These are phyloP conservation scores for Apistogramma diplotaenia DNA, from an alignment of 2,113 vertebrate species.

Conservation along the genomic window DNA sequence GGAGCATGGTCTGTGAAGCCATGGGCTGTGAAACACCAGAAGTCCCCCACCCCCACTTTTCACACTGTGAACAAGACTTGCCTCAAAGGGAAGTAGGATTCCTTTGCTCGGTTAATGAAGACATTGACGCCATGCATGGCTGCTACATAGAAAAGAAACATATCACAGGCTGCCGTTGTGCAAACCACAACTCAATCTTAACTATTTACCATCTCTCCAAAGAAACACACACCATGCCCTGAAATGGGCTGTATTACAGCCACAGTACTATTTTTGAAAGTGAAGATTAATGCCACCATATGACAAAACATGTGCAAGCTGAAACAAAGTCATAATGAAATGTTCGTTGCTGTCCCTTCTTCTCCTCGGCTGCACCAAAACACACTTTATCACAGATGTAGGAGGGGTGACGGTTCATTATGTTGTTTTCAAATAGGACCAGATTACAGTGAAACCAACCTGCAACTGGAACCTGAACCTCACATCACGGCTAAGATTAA, in stretches of 20 bases:
- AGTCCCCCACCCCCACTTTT: conserved; percentile 39
- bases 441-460: conserved; percentile 39
- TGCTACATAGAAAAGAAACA: conserved; percentile 16
- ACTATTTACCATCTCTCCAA: not conserved
- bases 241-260: not conserved
- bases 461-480: not conserved
- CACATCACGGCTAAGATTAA: not conserved
- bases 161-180: not conserved
- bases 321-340: not conserved
- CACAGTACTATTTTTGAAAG: not conserved
- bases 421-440: conserved; percentile 8
- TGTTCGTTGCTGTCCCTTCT: not conserved
- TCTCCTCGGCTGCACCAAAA: not conserved
- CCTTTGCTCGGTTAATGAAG: conserved; percentile 58
- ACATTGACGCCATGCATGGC: not conserved
- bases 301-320: not conserved
- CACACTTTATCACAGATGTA: not conserved
- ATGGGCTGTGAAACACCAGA: conserved; percentile 53
- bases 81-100: conserved; percentile 43
- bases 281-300: not conserved
- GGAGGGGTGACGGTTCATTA: conserved; percentile 11
- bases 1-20: conserved; percentile 58
- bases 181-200: not conserved
- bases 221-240: not conserved
- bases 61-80: conserved; percentile 35